phyloP scores from a whole-genome alignment of 2,113 vertebrate species.

The Nannospalax galili region DNA sequence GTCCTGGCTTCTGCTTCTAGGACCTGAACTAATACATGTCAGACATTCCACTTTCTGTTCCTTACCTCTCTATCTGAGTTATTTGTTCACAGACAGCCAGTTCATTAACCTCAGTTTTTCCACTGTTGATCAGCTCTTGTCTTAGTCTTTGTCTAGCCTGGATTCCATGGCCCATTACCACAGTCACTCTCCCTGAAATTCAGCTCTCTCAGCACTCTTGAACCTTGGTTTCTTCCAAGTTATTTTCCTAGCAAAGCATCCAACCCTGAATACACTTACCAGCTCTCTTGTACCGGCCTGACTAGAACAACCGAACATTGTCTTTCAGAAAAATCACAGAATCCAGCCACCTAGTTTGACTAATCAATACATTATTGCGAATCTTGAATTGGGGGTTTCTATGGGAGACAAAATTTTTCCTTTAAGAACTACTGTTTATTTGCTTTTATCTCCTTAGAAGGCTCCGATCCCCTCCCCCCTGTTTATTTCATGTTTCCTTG shows the following conservation, averaged over 20 bases:
- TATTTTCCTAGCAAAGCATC: constrained; percentile 1
- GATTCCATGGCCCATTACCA: background rate
- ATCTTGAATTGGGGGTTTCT: constrained; percentile 29
- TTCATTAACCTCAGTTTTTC: background rate
- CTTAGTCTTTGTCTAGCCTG: background rate
- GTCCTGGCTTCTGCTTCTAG: constrained; percentile 54
- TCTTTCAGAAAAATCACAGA: constrained; percentile 53
- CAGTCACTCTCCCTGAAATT: constrained; percentile 19
- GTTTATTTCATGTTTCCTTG: constrained; percentile 11
- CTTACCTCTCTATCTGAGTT: background rate
- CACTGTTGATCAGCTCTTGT: background rate
- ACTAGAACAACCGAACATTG: background rate
- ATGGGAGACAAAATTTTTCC: background rate
- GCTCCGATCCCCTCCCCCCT: background rate
- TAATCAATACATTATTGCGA: background rate
- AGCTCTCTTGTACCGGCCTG: background rate
- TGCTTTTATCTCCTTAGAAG: constrained; percentile 18
- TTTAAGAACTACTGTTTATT: background rate
- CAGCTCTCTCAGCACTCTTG: background rate
- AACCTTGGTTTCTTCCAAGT: background rate
- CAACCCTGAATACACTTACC: constrained; percentile 7
- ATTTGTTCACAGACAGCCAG: background rate
- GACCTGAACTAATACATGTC: background rate
- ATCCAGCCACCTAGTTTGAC: background rate
- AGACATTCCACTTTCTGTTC: constrained; percentile 42